Base-by-base conservation (phyloP, 2,113 vertebrate genomes). In the Edolisoma coerulescens region DNA sequence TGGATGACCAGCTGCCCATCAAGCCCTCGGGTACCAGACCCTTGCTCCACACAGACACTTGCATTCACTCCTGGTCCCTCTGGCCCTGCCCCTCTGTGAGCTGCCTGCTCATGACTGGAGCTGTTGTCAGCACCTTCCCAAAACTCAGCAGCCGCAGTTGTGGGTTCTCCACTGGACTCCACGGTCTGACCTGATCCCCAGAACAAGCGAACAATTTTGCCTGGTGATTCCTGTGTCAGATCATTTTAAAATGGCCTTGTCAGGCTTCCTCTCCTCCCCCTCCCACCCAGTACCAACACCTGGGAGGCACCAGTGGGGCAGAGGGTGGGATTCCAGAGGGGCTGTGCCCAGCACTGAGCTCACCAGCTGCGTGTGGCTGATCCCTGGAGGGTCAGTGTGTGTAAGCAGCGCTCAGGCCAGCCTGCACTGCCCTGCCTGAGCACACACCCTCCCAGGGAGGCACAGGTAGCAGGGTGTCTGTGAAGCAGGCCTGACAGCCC, bases 271-370 rank as follows among this genome's bases (percentile, higher is more conserved):
- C 30, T 41, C 50, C 49, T 53, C 61, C 37, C 32, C 26, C 23
- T 61, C 22, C 37, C 2, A 1, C 4, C 74, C 37, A 57, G 21
- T 4, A 50, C 28, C 76, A 63, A 7, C 23, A 30, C 1, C 39
- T 27, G 53, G 28, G 30, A 90, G 39, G 50, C 32, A 45, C 20
- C 67, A 52, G 24, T 1, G n/a, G 30, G 59, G 44, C 42, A 53
- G n/a, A 41, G 44, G 41, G 59, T 9, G 37, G 39, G 27, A 47
- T 56, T 75, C 56, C 44, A 27, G 50, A 37, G 41, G 20, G 68
- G 42, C 24, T 0, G 1, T 7, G 16, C 32, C 2, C 2, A n/a
- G 50, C 3, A 1, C 2, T 53, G 60, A 57, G 61, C 54, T 84
- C 30, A 23, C 13, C 45, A 53, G 49, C 6, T 11, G 24, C 0